Evolutionary conservation across 2,113 vertebrate species (phyloP).

Genomic region (Dendrocopos noguchii): DNA sequence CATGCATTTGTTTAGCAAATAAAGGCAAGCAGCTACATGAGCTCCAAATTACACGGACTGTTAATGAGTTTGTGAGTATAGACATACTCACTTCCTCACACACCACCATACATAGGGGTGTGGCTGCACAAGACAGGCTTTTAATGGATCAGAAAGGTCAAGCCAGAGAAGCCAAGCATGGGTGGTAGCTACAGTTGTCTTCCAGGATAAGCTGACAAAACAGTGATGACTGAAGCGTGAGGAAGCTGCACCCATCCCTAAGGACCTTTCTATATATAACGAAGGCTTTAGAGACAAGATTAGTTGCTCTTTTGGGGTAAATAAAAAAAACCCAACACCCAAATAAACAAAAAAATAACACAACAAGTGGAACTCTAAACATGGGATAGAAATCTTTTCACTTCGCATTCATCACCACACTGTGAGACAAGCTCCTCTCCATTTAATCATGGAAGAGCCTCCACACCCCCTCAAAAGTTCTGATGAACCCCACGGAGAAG

Average conservation of each 20-base stretch:
- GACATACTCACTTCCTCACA: neutral
- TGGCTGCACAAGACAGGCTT: neutral
- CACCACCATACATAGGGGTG: neutral
- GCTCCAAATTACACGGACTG: neutral
- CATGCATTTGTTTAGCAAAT: neutral
- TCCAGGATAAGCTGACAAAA: neutral
- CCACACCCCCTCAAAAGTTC: neutral
- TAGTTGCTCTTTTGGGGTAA: neutral
- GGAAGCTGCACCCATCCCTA: neutral
- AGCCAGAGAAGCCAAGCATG: neutral
- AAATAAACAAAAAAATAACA: neutral
- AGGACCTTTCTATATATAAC: neutral
- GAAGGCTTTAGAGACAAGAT: neutral
- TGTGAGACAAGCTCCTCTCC: accelerated
- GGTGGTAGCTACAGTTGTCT: neutral
- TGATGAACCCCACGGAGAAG: neutral
- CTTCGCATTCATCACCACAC: neutral
- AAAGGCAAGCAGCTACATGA: neutral
- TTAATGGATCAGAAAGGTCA: neutral
- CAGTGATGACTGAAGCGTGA: neutral
- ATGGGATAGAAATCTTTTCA: neutral
- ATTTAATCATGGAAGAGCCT: neutral
- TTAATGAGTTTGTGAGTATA: neutral
- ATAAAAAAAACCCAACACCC: neutral
- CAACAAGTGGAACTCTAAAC: neutral